A percentile compares a stretch with the other conserved stretches of the same genome.
Conservation (phyloP, 2,113 vertebrate species). For the Malurus cyaneus region DNA sequence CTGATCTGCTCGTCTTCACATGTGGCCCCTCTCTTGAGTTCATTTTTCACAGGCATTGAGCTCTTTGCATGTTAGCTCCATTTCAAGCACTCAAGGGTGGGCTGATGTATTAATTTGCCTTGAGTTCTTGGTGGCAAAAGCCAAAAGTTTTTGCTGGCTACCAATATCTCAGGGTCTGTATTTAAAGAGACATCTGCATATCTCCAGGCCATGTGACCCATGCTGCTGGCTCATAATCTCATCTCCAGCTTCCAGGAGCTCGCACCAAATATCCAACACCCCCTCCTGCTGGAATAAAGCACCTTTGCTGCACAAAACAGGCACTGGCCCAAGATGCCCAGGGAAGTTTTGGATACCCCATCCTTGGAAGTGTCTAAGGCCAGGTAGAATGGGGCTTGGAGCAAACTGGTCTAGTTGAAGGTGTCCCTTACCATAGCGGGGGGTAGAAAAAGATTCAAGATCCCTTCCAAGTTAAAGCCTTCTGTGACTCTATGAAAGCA, state of each 20-base stretch:
- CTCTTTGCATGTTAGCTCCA: neutral
- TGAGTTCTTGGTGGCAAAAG: neutral
- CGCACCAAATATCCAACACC: fast-evolving
- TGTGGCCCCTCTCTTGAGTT: neutral
- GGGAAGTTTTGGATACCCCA: neutral
- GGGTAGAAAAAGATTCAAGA: no score
- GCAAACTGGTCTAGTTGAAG: neutral
- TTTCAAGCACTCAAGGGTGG: neutral
- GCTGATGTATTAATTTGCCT: neutral
- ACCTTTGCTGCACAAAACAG: neutral
- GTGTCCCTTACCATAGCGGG: neutral
- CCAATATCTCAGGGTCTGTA: neutral
- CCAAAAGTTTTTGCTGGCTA: neutral
- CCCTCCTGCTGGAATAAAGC: neutral
- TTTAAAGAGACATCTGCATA: neutral
- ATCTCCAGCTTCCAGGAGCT: neutral
- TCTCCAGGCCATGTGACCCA: neutral
- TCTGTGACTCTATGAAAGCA: neutral
- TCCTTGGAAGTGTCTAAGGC: neutral
- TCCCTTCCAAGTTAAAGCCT: no score
- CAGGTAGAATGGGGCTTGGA: neutral
- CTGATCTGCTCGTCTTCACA: fast-evolving
- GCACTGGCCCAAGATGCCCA: neutral
- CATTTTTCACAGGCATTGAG: neutral
- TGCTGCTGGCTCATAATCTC: neutral